These are phyloP conservation scores for Mycteria americana DNA, from an alignment of 2,797 vertebrate genomes.

Conservation along the genomic window DNA sequence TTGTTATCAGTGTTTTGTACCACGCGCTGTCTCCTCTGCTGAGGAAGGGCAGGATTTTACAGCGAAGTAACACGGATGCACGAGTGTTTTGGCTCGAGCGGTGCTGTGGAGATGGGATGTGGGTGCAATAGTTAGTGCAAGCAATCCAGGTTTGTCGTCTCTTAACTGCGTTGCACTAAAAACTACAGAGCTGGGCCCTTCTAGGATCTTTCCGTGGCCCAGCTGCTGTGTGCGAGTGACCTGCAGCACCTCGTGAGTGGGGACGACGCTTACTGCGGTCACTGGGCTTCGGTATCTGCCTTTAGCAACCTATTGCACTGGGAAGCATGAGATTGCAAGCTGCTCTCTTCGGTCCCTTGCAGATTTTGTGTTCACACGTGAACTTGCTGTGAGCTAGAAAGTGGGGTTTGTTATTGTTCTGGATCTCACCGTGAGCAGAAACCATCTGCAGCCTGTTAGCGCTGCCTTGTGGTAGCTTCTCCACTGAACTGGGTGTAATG, in stretches of 20 bases:
- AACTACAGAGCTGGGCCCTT: not conserved
- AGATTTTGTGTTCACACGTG: not conserved
- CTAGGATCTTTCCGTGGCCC: accelerated
- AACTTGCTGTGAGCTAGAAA: not conserved
- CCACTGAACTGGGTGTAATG: accelerated
- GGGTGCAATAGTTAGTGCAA: not conserved
- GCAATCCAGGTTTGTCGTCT: not conserved
- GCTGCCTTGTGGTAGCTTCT: accelerated
- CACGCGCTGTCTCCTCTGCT: not conserved
- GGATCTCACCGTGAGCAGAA: not conserved
- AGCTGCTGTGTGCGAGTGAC: too few relatives aligned
- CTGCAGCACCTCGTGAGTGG: not conserved
- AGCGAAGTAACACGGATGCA: not conserved
- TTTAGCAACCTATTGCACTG: not conserved
- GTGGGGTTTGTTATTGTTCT: not conserved
- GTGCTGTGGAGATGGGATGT: not conserved
- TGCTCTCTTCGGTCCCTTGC: not conserved
- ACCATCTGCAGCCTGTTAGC: too few relatives aligned
- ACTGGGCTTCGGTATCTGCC: accelerated
- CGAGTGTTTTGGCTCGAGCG: not conserved
- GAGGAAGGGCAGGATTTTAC: not conserved
- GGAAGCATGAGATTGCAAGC: not conserved
- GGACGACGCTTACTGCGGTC: not conserved
- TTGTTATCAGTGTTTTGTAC: not conserved
- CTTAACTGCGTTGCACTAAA: too few relatives aligned